Evolutionary conservation across 2,888 invertebrate genomes (phyloP).

Genomic region (Hyalella azteca): DNA sequence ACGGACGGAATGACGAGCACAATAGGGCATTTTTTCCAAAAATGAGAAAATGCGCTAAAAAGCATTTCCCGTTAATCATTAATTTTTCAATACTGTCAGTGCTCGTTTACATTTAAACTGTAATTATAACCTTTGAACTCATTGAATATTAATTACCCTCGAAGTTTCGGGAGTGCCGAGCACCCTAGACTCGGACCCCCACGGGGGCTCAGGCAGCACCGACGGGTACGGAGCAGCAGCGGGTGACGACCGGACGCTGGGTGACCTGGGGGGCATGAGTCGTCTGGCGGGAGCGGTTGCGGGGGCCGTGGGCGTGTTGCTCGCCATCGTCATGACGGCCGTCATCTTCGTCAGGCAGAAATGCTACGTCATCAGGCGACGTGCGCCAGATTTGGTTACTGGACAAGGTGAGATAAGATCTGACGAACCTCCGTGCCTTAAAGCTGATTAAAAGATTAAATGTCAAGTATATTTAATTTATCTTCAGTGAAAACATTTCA

Average conservation of each 20-base stretch:
- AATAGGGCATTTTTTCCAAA: no score
- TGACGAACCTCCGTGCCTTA: no score
- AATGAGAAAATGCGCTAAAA: no score
- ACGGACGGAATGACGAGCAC: no score
- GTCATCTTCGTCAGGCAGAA: constrained; percentile 7
- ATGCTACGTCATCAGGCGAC: background rate
- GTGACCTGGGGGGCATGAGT: constrained; percentile 14
- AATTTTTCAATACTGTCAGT: no score
- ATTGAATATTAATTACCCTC: no score
- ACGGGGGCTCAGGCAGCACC: background rate
- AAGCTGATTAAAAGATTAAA: no score
- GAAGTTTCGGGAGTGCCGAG: constrained; percentile 25
- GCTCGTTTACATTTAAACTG: no score
- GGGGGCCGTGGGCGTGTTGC: constrained; percentile 21
- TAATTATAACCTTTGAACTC: no score
- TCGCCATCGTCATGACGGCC: constrained; percentile 26
- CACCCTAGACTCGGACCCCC: constrained; percentile 3
- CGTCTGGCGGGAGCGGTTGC: constrained; percentile 15
- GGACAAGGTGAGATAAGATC: constrained; percentile 22
- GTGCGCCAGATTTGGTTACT: constrained; percentile 2
- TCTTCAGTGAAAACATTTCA: no score
- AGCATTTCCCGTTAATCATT: no score
- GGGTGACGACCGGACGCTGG: background rate
- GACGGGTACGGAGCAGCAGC: background rate
- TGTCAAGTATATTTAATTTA: no score